Conservation (phyloP, 2,113 vertebrate species). For the Alethe castanea region DNA sequence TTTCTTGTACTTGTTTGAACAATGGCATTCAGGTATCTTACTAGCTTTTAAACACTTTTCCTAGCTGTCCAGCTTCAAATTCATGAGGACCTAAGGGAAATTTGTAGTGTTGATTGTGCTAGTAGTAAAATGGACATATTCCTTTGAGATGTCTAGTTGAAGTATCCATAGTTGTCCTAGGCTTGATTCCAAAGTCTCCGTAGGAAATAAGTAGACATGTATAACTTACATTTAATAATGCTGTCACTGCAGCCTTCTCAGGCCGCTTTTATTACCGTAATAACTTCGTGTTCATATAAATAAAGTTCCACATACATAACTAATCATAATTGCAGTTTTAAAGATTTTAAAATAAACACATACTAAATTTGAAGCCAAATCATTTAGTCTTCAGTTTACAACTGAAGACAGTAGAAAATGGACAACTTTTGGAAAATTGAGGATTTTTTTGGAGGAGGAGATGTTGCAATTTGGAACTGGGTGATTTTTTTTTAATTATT, state of each 20-base stretch:
- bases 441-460: not conserved
- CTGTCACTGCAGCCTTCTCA: not conserved
- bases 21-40: not conserved
- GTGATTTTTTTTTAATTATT: accelerated
- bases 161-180: not conserved
- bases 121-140: not conserved
- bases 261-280: not conserved
- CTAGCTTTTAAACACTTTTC: not conserved
- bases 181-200: not conserved
- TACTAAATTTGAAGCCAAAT: not conserved
- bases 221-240: not conserved
- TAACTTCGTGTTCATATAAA: not conserved
- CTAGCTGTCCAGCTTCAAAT: not conserved
- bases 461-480: not conserved
- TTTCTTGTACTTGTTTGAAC: not conserved
- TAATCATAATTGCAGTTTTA: not conserved
- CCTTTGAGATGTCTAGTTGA: not conserved
- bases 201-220: not conserved
- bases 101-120: not conserved
- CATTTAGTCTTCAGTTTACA: not conserved
- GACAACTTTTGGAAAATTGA: not conserved
- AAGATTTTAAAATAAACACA: not conserved
- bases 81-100: not conserved
- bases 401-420: not conserved
- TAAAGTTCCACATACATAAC: not conserved